Evolutionary conservation across 64 coral and sea anemone species (phyloP), one percentile per base, ranked within the genome.

Genomic region (Stylophora pistillata): DNA sequence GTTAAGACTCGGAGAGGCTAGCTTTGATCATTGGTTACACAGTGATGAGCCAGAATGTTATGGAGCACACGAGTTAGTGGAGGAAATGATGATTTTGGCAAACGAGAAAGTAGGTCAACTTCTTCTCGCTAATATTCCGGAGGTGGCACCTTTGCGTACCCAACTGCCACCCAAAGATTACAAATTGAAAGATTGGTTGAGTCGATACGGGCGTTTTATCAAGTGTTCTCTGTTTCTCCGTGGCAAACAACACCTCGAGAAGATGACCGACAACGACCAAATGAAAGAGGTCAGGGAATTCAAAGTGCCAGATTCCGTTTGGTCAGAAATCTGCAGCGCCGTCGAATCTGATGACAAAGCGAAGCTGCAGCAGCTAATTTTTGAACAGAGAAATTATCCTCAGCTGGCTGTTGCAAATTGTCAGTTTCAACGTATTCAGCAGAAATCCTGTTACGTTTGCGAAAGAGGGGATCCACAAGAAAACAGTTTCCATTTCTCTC

Each of bases 51-150:
- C 59, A 0, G 62, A 90, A 74, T 61, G 78, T 25, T 78, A 82
- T 64, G 87, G 92, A 47, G 93, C 96, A 54, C 96, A 98, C 71
- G 93, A 95, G 62, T 78, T 98, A 37, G 82, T 98, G 5, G 93
- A 95, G 53, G 96, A 98, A 37, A 87, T 98, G 25, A 95, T 98
- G 96, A 56, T 98, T 47, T 56, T 98, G 25, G 87, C 90, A 28
- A 98, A 98, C 87, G 53, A 90, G 60, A 37, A 74, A 31, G 82
- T 90, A 68, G 96, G 89, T 27, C 60, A 95, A 60, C 32, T 66
- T 21, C 20, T 98, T 2, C 53, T 15, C 9, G 2, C 15, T 16
- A 74, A 56, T 82, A 53, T 76, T 15, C 81, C 86, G 1, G n/a
- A 72, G 27, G 26, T 9, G 0, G 77, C 96, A 3, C 96, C 96